phyloP scores from a whole-genome alignment of 2,797 vertebrate species.

The Chelon auratus region DNA sequence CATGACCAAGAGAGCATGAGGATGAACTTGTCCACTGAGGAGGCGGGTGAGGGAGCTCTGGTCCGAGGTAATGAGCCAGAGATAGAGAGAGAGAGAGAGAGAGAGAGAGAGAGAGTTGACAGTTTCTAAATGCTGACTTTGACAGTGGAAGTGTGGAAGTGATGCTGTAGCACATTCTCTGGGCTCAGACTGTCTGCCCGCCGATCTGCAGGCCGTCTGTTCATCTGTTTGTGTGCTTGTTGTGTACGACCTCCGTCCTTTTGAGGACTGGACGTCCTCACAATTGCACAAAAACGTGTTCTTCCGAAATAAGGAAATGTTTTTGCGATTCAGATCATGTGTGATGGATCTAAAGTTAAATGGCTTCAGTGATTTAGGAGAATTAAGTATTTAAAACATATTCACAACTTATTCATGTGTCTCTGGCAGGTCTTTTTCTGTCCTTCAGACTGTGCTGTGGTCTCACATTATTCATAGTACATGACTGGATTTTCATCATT shows the following conservation, averaged over 20 bases:
- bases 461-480: not conserved
- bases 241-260: conserved; percentile 14
- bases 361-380: not conserved
- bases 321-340: not conserved
- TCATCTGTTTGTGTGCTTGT: conserved; percentile 37
- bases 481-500: not conserved
- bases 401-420: not conserved
- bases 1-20: conserved; percentile 3
- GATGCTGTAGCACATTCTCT: conserved; percentile 77
- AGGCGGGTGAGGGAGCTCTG: conserved; percentile 34
- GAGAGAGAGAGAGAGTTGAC: conserved; percentile 36
- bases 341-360: not conserved
- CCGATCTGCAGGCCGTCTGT: conserved; percentile 60
- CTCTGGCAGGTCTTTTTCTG: not conserved
- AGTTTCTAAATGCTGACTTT: conserved; percentile 73
- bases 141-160: conserved; percentile 66
- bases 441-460: not conserved
- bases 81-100: not conserved
- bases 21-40: conserved; percentile 5
- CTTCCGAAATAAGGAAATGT: not conserved
- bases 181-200: conserved; percentile 76
- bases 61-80: conserved; percentile 23
- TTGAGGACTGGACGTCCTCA: conserved; percentile 16
- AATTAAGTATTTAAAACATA: not conserved
- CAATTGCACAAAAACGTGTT: not conserved